These are phyloP conservation scores for Dicerorhinus sumatrensis DNA, from an alignment of 2,113 vertebrate species.

Conservation along the genomic window DNA sequence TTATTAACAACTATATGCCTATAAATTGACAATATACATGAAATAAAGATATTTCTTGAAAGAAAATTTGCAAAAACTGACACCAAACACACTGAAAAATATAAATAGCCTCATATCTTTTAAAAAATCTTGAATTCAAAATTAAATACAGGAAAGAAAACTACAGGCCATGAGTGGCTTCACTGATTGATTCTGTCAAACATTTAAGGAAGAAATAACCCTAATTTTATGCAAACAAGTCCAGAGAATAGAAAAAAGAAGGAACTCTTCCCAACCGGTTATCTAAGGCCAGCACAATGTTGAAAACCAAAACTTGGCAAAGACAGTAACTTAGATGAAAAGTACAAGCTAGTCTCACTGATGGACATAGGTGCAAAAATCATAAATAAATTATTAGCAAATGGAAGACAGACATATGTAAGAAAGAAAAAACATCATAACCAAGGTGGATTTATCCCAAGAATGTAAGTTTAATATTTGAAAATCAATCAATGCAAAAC, in stretches of 20 bases:
- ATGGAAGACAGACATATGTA: background rate
- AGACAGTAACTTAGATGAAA: background rate
- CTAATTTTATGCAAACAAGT: background rate
- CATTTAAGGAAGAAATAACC: background rate
- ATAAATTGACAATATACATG: background rate
- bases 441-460: background rate
- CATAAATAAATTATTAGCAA: constrained; percentile 4
- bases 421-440: background rate
- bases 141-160: constrained; percentile 8
- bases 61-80: background rate
- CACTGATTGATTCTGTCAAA: background rate
- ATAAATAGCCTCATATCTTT: background rate
- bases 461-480: constrained; percentile 32
- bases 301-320: background rate
- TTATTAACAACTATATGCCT: background rate
- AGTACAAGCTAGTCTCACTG: background rate
- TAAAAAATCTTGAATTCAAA: background rate
- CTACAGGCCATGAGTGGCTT: background rate
- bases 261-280: background rate
- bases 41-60: background rate
- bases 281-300: background rate
- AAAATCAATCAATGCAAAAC: background rate
- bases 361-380: constrained; percentile 2
- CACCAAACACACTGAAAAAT: background rate
- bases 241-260: background rate